Conservation (phyloP, 2,888 invertebrate genomes). For the Napeogenes sylphis region DNA sequence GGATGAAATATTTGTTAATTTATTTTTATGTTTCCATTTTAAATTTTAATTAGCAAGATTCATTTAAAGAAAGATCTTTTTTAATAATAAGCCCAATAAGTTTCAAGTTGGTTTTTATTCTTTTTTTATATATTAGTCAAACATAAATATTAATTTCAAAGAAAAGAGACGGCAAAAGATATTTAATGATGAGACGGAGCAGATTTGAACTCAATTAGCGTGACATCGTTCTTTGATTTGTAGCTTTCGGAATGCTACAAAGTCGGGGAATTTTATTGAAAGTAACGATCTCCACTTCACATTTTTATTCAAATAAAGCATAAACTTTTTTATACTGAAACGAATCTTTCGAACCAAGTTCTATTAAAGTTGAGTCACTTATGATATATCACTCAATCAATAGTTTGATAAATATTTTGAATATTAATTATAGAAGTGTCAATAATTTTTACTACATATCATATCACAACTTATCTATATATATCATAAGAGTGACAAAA, state of each 20-base stretch:
- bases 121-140: conserved; percentile 9
- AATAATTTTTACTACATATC: no score
- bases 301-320: conserved; percentile 36
- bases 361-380: conserved; percentile 14
- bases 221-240: conserved; percentile 33
- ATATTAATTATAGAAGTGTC: no score
- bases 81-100: not conserved
- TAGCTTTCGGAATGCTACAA: conserved; percentile 31
- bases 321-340: conserved; percentile 24
- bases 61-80: not conserved
- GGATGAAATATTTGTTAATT: conserved; percentile 4
- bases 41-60: conserved; percentile 10
- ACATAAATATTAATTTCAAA: conserved; percentile 9
- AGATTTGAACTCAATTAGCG: conserved; percentile 38
- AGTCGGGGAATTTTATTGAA: conserved; percentile 36
- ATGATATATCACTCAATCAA: not conserved
- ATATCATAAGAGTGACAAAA: no score
- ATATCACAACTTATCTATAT: no score
- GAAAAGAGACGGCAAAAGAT: conserved; percentile 24
- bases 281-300: conserved; percentile 48
- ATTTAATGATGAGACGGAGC: conserved; percentile 29
- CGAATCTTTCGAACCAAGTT: conserved; percentile 20
- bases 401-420: no score
- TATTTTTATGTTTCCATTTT: not conserved
- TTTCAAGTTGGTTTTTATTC: conserved; percentile 7